phyloP scores from a whole-genome alignment of 2,797 vertebrate species.

The Orientallactaga sibirica region DNA sequence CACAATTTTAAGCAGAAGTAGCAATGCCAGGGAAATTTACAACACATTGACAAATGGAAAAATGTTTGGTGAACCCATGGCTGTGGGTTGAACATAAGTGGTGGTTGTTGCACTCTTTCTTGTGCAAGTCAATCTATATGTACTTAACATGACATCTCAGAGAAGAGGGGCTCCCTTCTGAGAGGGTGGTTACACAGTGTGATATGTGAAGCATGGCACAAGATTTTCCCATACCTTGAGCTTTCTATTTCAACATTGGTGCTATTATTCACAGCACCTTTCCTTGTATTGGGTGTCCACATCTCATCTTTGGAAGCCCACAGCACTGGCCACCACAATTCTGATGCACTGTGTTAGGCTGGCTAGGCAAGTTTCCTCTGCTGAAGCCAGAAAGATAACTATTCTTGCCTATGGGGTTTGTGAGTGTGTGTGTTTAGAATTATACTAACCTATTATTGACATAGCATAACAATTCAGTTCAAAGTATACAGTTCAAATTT shows the following conservation, averaged over 20 bases:
- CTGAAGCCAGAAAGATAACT: background rate
- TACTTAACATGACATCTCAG: background rate
- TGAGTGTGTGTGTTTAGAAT: background rate
- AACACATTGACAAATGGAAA: background rate
- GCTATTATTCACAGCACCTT: background rate
- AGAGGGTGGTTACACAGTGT: background rate
- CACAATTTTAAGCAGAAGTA: background rate
- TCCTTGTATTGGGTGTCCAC: background rate
- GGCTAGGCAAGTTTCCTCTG: background rate
- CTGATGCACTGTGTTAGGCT: background rate
- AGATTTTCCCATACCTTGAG: background rate
- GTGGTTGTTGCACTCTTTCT: background rate
- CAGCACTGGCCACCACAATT: background rate
- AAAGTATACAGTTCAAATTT: background rate
- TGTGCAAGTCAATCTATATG: background rate
- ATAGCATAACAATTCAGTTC: background rate
- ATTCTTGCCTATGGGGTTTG: background rate
- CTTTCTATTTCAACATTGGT: conserved; percentile 15
- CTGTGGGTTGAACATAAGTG: background rate
- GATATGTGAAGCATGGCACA: rapidly evolving
- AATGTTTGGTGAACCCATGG: background rate
- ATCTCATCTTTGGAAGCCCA: background rate
- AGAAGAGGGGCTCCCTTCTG: background rate
- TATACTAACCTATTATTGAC: background rate
- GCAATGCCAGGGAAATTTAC: background rate